Conservation (phyloP, 1,140 invertebrate species). For the Tigriopus japonicus region DNA sequence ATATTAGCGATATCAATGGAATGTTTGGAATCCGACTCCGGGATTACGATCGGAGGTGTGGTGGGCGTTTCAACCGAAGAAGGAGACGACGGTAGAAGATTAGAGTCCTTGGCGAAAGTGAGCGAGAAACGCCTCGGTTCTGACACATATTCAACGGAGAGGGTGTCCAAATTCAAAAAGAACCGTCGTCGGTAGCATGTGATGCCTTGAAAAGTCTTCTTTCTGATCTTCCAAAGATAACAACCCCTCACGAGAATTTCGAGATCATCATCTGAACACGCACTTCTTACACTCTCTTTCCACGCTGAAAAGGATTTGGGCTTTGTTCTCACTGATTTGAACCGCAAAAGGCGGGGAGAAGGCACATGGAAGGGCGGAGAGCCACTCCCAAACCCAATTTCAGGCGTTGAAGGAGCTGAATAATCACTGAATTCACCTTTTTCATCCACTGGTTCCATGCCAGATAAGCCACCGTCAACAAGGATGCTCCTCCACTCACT, state of each 20-base stretch:
- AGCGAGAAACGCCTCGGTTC: neutral
- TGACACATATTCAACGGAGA: neutral
- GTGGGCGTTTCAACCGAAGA: no score
- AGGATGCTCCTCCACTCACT: no score
- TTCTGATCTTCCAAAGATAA: neutral
- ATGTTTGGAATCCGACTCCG: neutral
- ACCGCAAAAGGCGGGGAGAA: neutral
- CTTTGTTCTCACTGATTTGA: neutral
- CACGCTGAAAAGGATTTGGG: neutral
- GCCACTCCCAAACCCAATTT: no score
- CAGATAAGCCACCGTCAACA: no score
- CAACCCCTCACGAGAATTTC: neutral
- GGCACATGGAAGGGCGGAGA: no score
- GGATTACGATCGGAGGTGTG: no score
- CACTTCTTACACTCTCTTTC: neutral
- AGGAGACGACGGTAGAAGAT: no score
- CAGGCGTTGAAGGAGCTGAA: no score
- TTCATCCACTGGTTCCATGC: no score
- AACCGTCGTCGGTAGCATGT: neutral
- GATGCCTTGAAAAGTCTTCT: neutral
- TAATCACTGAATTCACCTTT: no score
- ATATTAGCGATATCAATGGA: conserved; percentile 5
- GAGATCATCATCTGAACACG: neutral
- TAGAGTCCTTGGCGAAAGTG: no score
- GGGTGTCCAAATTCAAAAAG: neutral